Base-by-base conservation (phyloP, 1,140 invertebrate species). In the Metaphire vulgaris region DNA sequence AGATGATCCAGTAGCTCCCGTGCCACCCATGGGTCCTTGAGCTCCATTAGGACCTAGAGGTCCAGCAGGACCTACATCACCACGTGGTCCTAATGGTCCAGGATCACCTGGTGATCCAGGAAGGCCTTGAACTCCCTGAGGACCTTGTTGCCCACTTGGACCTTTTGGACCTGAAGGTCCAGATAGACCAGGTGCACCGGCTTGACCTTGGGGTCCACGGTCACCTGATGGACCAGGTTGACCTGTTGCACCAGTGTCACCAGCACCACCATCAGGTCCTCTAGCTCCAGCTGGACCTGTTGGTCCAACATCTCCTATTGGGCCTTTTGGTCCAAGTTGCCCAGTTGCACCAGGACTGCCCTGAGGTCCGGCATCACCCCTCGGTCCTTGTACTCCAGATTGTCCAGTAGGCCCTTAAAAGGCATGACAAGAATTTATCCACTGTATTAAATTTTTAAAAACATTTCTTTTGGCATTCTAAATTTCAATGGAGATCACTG, bases 191-290 rank as follows among this genome's bases (percentile, higher is more conserved):
- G 74, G 31, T 56, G 29, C 56, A 87, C 67, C 84, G 2, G 80
- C 79, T 30, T 71, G 79, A 73, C 92, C 93, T 34, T 91, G 89
- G n/a, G 87, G 85, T 0, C 77, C 77, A 67, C 31, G 29, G 32
- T 70, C 69, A 34, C 92, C 93, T 33, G 66, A 29, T n/a, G 21
- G 28, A 28, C 81, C 81, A 80, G 83, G 80, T 56, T 77, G 30
- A 73, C 67, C 69, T 33, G 65, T 80, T 79, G 87, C 89, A 90
- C 93, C 93, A 84, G 92, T 90, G 71, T 86, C 87, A 67, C 91
- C 91, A 78, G 90, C 88, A 74, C 81, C 66, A 32, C 67, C 67
- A 72, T 30, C 21, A 1, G 28, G 31, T 15, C 71, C 71, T 34
- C 30, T 28, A 16, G 31, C 87, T 85, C 74, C 92, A 91, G 76